phyloP scores from a whole-genome alignment of 2,113 vertebrate species.

The Hymenochirus boettgeri region DNA sequence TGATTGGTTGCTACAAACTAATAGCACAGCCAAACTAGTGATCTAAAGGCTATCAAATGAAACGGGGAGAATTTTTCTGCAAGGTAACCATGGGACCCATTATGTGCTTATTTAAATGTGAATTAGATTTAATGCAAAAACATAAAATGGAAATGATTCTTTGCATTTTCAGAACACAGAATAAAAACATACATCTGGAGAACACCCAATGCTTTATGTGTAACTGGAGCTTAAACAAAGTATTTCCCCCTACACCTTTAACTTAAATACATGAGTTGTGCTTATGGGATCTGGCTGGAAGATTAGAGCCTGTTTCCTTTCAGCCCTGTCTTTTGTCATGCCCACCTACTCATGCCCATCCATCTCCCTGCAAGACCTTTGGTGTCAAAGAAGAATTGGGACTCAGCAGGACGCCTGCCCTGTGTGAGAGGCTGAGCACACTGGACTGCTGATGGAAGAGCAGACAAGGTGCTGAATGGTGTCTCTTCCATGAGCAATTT shows the following conservation, averaged over 20 bases:
- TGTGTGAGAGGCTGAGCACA: constrained; percentile 51
- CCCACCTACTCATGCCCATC: constrained; percentile 67
- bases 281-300: not conserved
- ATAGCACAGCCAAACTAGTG: too few relatives aligned
- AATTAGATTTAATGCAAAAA: too few relatives aligned
- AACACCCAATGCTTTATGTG: too few relatives aligned
- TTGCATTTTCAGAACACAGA: too few relatives aligned
- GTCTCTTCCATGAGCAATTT: constrained; percentile 54
- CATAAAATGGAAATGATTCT: not conserved
- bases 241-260: constrained; percentile 6
- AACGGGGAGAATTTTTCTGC: too few relatives aligned
- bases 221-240: not conserved
- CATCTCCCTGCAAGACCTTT: constrained; percentile 66
- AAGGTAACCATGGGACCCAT: not conserved
- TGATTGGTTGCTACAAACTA: too few relatives aligned
- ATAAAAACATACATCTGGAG: too few relatives aligned
- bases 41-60: too few relatives aligned
- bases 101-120: not conserved
- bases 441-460: constrained; percentile 53
- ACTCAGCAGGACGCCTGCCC: constrained; percentile 57
- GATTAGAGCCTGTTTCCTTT: constrained; percentile 26
- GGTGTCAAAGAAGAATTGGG: constrained; percentile 68
- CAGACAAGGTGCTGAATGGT: constrained; percentile 38
- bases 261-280: not conserved
- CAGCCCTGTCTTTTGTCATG: constrained; percentile 48